Conservation (phyloP, 1,140 invertebrate genomes). For the Ditylenchus dipsaci region DNA sequence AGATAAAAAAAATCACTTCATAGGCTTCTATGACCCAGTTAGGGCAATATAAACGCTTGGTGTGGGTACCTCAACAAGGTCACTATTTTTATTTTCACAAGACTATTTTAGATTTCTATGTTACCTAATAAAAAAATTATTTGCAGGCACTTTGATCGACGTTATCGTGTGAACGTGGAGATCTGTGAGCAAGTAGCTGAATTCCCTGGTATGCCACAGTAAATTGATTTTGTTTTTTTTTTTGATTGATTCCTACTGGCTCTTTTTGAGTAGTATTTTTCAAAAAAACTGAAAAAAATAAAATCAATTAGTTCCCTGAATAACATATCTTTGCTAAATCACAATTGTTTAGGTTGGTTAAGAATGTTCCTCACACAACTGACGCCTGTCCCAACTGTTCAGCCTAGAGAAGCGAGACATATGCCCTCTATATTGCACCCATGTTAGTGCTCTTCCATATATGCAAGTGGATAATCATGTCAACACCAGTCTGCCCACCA, state of each 20-base stretch:
- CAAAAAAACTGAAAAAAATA: too few relatives aligned
- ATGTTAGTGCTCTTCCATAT: background rate
- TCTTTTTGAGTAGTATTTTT: too few relatives aligned
- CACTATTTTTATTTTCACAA: too few relatives aligned
- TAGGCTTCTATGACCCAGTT: too few relatives aligned
- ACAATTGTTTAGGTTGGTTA: background rate
- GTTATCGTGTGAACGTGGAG: background rate
- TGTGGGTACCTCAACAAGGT: too few relatives aligned
- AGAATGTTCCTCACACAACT: background rate
- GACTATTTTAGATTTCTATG: too few relatives aligned
- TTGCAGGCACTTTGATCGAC: background rate
- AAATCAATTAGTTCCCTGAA: background rate
- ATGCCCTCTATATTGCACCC: background rate
- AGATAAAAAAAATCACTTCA: too few relatives aligned
- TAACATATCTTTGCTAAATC: background rate
- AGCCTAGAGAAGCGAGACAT: background rate
- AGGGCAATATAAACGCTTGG: too few relatives aligned
- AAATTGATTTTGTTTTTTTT: background rate
- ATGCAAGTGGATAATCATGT: background rate
- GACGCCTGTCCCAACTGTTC: background rate
- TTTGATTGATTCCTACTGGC: too few relatives aligned
- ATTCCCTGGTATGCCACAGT: background rate
- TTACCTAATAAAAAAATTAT: background rate
- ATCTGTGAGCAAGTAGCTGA: background rate
- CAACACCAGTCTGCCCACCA: background rate